These are phyloP conservation scores for Morpho achilles DNA, from an alignment of 2,888 invertebrate species.

Conservation along the genomic window DNA sequence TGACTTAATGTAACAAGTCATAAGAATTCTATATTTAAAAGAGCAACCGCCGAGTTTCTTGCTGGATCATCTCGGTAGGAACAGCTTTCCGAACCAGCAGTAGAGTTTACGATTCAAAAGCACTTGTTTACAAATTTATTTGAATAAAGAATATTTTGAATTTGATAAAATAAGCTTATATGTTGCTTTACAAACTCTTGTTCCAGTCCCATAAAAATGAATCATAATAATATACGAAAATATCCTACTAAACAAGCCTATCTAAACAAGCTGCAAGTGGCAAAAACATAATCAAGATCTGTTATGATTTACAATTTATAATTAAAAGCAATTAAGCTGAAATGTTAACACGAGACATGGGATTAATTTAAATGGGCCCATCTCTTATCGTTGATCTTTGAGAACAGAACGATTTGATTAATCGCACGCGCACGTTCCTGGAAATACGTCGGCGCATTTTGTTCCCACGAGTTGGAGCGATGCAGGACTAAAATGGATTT, in stretches of 20 bases:
- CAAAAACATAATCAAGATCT: not conserved
- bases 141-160: too few relatives aligned
- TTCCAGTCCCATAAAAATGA: too few relatives aligned
- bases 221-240: too few relatives aligned
- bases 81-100: too few relatives aligned
- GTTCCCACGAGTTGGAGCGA: slow-evolving; percentile 66
- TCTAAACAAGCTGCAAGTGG: not conserved
- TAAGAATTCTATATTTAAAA: too few relatives aligned
- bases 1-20: too few relatives aligned
- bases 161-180: too few relatives aligned
- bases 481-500: slow-evolving; percentile 43
- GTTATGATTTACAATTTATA: slow-evolving; percentile 10
- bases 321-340: slow-evolving; percentile 23
- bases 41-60: too few relatives aligned
- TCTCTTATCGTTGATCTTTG: slow-evolving; percentile 32
- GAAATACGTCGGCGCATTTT: slow-evolving; percentile 56
- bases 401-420: slow-evolving; percentile 57
- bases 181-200: too few relatives aligned
- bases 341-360: slow-evolving; percentile 21
- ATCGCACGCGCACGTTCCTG: slow-evolving; percentile 62
- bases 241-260: not conserved
- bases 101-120: too few relatives aligned
- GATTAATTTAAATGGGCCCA: slow-evolving; percentile 26
- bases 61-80: too few relatives aligned
- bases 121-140: too few relatives aligned